Percentiles rank a stretch among this genome's conserved stretches.
Evolutionary conservation across 1,140 invertebrate species (phyloP).

Genomic region (Dendroctonus ponderosae): DNA sequence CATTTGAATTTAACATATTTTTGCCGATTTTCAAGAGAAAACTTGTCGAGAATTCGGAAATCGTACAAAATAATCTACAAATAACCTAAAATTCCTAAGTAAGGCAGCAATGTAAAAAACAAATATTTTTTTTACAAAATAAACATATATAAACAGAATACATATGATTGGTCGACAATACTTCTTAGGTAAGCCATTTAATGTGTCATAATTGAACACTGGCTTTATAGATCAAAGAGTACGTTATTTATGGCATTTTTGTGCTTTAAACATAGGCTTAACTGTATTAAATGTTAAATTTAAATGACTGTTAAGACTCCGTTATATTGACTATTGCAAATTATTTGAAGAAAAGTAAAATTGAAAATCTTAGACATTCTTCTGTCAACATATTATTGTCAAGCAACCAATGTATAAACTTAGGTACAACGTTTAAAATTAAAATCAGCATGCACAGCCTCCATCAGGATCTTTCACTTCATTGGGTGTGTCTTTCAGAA

Average conservation of each 20-base stretch:
- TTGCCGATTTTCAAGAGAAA: too few species aligned
- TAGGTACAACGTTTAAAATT: slow-evolving; percentile 14
- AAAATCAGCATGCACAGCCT: slow-evolving; percentile 81
- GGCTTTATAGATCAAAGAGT: too few species aligned
- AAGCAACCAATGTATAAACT: slow-evolving; percentile 16
- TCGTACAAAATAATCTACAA: slow-evolving; percentile 6
- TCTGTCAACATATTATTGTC: slow-evolving; percentile 15
- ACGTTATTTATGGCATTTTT: too few species aligned
- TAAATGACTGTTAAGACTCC: too few species aligned
- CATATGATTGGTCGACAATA: slow-evolving; percentile 16
- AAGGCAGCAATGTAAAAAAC: slow-evolving; percentile 29
- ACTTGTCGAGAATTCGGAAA: too few species aligned
- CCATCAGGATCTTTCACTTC: slow-evolving; percentile 88
- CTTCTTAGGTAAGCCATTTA: background rate
- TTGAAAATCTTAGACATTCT: too few species aligned
- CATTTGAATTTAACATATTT: too few species aligned
- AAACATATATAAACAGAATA: slow-evolving; percentile 27
- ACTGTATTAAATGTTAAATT: too few species aligned
- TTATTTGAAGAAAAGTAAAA: background rate
- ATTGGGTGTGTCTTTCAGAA: slow-evolving; percentile 92
- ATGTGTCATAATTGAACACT: too few species aligned
- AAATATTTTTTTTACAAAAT: slow-evolving; percentile 27
- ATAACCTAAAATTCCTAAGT: slow-evolving; percentile 5
- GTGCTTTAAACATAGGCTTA: too few species aligned
- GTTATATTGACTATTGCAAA: background rate